These are phyloP conservation scores for Smutsia gigantea DNA, from an alignment of 2,797 vertebrate genomes.

Conservation along the genomic window DNA sequence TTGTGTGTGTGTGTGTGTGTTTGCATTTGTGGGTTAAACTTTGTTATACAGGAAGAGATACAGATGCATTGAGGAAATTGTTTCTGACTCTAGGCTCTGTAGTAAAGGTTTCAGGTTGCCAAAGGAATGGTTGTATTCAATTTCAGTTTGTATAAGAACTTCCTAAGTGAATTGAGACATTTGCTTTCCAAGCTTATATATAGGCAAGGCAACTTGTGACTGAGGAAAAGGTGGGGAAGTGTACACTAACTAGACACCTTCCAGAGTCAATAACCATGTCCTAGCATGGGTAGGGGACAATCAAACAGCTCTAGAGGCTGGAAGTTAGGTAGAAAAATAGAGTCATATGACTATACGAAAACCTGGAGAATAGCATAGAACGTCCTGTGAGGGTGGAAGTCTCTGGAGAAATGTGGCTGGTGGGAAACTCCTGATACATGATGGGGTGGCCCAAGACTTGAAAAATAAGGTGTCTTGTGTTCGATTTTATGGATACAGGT, in stretches of 20 bases:
- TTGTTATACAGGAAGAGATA: slow-evolving; percentile 8
- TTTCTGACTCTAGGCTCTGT: not conserved
- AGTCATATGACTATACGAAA: not conserved
- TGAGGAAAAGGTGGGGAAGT: not conserved
- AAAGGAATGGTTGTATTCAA: not conserved
- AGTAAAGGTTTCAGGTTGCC: not conserved
- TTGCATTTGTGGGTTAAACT: not conserved
- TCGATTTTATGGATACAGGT: not conserved
- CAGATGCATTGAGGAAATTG: not conserved
- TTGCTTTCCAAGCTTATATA: not conserved
- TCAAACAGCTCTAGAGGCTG: not conserved
- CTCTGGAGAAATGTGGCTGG: not conserved
- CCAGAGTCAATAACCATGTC: not conserved
- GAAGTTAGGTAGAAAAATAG: not conserved
- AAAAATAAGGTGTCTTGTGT: not conserved
- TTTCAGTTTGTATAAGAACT: not conserved
- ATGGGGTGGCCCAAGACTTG: not conserved
- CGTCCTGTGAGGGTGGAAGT: not conserved
- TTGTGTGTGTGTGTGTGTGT: not conserved
- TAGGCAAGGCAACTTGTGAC: not conserved
- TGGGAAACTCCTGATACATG: not conserved
- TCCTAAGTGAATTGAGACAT: not conserved
- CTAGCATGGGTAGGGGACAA: not conserved
- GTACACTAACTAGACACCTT: not conserved
- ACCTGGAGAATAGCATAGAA: not conserved